phyloP scores from a whole-genome alignment of 2,113 vertebrate species.

The Cercopithecus mona region DNA sequence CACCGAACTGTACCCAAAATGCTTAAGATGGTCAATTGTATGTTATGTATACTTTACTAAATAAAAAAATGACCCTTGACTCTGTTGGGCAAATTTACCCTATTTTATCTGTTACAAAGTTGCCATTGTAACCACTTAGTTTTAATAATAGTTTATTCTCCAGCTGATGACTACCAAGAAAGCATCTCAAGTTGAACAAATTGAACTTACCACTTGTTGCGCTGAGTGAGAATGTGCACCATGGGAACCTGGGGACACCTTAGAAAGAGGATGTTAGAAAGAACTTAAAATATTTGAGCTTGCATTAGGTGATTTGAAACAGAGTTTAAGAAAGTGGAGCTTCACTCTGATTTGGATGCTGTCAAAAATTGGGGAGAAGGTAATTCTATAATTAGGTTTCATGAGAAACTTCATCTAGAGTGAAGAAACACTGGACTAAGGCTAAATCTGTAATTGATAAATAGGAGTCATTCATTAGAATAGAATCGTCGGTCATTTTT shows the following conservation, averaged over 20 bases:
- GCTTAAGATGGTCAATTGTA: background rate
- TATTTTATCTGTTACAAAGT: background rate
- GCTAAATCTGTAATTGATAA: background rate
- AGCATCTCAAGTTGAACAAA: background rate
- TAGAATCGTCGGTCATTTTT: background rate
- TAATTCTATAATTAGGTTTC: background rate
- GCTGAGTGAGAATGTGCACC: background rate
- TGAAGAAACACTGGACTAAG: background rate
- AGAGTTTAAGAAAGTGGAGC: background rate
- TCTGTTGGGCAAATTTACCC: background rate
- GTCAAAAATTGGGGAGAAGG: background rate
- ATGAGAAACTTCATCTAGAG: background rate
- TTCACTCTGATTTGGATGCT: background rate
- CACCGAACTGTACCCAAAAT: background rate
- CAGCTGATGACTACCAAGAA: background rate
- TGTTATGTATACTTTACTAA: background rate
- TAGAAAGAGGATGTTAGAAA: background rate
- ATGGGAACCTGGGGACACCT: background rate
- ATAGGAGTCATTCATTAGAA: background rate
- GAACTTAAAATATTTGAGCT: background rate
- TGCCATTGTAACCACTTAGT: background rate
- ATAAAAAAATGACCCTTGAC: background rate
- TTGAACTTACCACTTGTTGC: background rate
- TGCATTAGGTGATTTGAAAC: background rate
- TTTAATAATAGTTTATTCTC: background rate